Base-by-base conservation (phyloP, 1,140 invertebrate genomes). In the Aphelinus atriplicis region DNA sequence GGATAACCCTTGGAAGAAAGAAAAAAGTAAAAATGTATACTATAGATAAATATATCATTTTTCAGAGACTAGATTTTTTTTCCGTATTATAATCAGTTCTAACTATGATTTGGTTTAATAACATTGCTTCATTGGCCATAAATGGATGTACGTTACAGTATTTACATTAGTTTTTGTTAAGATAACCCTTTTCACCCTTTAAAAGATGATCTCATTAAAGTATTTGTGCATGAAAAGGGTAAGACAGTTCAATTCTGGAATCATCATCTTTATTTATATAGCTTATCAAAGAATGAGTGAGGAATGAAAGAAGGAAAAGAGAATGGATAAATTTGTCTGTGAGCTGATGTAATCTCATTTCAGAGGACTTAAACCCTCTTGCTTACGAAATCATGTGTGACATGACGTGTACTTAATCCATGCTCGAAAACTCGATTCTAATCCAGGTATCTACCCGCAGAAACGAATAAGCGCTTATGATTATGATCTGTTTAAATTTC, bases 341-440 rank as follows among this genome's bases (percentile, higher is more conserved):
- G 51, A 47, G 46, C 48, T 3, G 45, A 53, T 61, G 45, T 61
- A 80, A 81, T 80, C 80, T 81, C 77, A 78, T 78, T 76, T 76
- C 68, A 66, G 65, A 76, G 78, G 77, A 79, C 77, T 79, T 74
- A 73, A 81, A 71, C 76, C 75, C 77, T 62, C 72, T 77, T 72
- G 78, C 73, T 61, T 6, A 46, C 79, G 78, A 83, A 85, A 83
- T 84, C 83, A 84, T 80, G 80, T 83, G 81, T 83, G 82, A 84
- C 83, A 80, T 84, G 84, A 85, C 85, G 82, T 73, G 78, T 78
- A 68, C 76, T 77, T 86, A 85, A 86, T 85, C 85, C 84, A 78
- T 68, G 79, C 76, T 26, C 26, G 83, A 86, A 86, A 84, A 84
- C 83, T 87, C 86, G 84, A 87, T 85, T 84, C 85, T 80, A 82